phyloP scores from a whole-genome alignment of 2,113 vertebrate genomes.

The Pangasianodon hypophthalmus region DNA sequence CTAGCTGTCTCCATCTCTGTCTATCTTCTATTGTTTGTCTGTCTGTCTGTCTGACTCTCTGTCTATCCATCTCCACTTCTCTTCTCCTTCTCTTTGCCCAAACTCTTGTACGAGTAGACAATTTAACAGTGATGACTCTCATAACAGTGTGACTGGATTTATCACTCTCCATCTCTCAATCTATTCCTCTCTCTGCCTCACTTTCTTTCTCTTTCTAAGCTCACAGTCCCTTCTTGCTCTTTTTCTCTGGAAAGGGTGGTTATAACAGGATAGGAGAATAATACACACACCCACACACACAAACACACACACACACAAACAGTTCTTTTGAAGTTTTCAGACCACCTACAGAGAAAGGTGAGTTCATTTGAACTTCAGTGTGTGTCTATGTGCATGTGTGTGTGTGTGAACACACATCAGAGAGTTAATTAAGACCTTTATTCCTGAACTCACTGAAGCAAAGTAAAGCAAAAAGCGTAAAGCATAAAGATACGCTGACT shows the following conservation, averaged over 20 bases:
- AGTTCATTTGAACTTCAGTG: neutral
- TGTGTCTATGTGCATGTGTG: conserved; percentile 33
- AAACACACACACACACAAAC: neutral
- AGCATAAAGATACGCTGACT: neutral
- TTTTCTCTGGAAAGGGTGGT: neutral
- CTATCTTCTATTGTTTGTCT: conserved; percentile 39
- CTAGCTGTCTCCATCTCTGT: conserved; percentile 20
- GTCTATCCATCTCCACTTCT: neutral
- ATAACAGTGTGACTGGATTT: neutral
- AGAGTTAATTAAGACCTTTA: conserved; percentile 1
- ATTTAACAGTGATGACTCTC: conserved; percentile 3
- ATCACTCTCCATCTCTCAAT: neutral
- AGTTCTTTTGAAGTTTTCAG: conserved; percentile 31
- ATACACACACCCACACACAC: conserved; percentile 28
- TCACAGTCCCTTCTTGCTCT: neutral
- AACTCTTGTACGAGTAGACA: neutral
- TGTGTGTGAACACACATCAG: neutral
- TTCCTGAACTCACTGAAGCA: neutral
- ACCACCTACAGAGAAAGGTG: conserved; percentile 34
- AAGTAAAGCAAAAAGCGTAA: neutral
- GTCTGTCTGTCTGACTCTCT: conserved; percentile 10
- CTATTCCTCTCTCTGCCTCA: neutral
- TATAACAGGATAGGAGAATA: neutral
- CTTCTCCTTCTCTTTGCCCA: neutral
- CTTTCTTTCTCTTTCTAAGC: conserved; percentile 7